Evolutionary conservation across 2,888 invertebrate genomes (phyloP), one percentile per base, ranked within the genome.

Genomic region (Amitus sp.): DNA sequence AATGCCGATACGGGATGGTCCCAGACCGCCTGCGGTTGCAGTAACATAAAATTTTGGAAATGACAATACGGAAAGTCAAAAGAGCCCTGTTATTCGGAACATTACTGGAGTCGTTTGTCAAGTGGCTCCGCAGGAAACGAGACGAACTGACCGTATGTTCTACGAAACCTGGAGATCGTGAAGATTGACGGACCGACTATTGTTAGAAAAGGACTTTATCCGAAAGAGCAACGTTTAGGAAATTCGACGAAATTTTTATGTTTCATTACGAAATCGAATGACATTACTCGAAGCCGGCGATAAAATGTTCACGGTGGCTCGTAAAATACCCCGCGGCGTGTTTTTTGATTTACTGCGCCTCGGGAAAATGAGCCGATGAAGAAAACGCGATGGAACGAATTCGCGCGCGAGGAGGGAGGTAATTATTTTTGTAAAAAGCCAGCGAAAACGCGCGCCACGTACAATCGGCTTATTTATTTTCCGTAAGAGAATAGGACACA

Each of bases 51-150:
- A 57, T 48, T 47, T 57, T 50, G 19, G 49, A 48, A 48, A 48
- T 37, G 34, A 48, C 47, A 37, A 48, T 48, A 48, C 34, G 37
- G 13, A 47, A 62, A 73, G 71, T 71, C 73, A 71, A 73, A 73
- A 66, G 69, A 64, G 52, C 60, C 66, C 68, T 72, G 71, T 76
- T 75, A 74, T 72, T 69, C 71, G 69, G 68, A 67, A 71, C 73
- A 75, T 76, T 75, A 73, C 63, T 65, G 68, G 66, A 51, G 65
- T 74, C 73, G 71, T 74, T 75, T 71, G 71, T 76, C 73, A 73
- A 73, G 71, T 68, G 69, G 69, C 69, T 53, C 68, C 60, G 51
- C 67, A 62, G 73, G 69, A 64, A 69, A 70, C 59, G 65, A 47
- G 61, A 39, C 47, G 52, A 28, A 23, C 48, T n/a, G 67, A 62